Percentiles rank a stretch among this genome's conserved stretches.
Evolutionary conservation across 2,797 vertebrate genomes (phyloP).

Genomic region (Bothrops alternatus): DNA sequence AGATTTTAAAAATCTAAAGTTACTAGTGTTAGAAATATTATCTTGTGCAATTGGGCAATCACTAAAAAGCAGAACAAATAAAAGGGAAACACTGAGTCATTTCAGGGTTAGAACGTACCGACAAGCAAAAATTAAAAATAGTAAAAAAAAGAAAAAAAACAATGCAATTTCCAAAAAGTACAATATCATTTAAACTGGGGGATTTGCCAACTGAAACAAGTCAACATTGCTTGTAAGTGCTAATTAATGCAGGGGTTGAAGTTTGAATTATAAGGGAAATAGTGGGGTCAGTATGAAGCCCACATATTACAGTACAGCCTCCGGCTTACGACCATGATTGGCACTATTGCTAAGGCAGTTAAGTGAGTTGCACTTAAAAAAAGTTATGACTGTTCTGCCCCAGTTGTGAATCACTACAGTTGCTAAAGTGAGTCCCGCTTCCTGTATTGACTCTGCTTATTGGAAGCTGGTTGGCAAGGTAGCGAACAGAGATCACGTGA

Average conservation of each 20-base stretch:
- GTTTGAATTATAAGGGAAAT: background rate
- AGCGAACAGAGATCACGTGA: no score
- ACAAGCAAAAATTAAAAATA: background rate
- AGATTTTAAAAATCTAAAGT: background rate
- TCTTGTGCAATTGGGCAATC: background rate
- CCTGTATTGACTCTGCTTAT: no score
- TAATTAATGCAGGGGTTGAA: background rate
- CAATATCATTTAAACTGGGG: background rate
- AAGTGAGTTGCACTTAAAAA: background rate
- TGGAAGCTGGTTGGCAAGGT: no score
- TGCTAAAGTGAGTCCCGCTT: no score
- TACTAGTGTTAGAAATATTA: background rate
- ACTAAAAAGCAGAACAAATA: background rate
- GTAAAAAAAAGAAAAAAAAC: background rate
- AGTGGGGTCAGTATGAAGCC: background rate
- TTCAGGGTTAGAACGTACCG: background rate
- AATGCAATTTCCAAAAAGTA: background rate
- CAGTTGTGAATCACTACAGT: no score
- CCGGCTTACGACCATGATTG: background rate
- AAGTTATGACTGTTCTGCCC: background rate
- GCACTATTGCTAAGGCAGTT: background rate
- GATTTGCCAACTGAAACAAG: background rate
- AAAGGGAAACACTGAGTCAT: background rate
- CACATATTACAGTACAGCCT: background rate
- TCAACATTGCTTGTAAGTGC: background rate